Evolutionary conservation across 2,113 vertebrate species (phyloP).

Genomic region (Dinomys branickii): DNA sequence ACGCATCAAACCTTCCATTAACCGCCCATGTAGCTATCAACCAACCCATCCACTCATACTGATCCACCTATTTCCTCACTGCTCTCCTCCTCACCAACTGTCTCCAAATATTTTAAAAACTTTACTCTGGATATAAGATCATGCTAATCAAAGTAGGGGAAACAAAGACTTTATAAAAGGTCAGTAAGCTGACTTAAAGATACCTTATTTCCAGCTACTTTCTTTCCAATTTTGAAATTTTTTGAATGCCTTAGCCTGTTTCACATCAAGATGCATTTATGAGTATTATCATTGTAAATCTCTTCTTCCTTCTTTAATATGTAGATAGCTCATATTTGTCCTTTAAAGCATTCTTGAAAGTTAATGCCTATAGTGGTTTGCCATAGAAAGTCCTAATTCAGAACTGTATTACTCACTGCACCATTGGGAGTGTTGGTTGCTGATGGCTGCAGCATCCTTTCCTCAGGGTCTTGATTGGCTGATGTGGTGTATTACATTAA

Average conservation of each 20-base stretch:
- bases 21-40: no score
- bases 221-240: background rate
- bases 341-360: background rate
- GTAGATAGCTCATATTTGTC: background rate
- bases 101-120: background rate
- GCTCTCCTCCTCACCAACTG: background rate
- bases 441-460: background rate
- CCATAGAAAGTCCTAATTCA: background rate
- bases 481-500: background rate
- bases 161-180: background rate
- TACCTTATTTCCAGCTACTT: background rate
- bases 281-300: background rate
- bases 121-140: background rate
- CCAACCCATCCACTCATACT: background rate
- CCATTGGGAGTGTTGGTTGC: background rate
- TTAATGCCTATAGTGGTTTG: background rate
- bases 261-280: background rate
- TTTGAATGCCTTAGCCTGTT: background rate
- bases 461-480: background rate
- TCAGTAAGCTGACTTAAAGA: background rate
- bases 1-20: background rate
- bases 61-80: background rate
- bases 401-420: background rate
- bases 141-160: background rate
- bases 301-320: background rate